Base-by-base conservation (phyloP, 2,797 vertebrate species). In the Esox lucius region DNA sequence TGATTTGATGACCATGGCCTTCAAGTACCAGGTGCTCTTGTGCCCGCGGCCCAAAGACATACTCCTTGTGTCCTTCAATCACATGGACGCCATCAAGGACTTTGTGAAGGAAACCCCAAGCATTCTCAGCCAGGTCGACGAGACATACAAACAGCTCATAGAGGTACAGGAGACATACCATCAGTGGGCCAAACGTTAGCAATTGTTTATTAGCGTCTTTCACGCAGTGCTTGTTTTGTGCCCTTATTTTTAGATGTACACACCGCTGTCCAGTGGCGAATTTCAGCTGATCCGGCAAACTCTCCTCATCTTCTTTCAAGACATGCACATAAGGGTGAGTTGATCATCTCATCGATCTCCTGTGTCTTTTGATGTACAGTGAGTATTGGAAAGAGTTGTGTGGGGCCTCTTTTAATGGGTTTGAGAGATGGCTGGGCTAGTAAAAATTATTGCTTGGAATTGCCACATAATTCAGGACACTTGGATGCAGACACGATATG, bases 1-100 rank as follows among this genome's bases (percentile, higher is more conserved):
- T 46, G 98, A 99, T 86, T 93, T 99, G 83, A 99, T 99, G 98
- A 99, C 97, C 0, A 99, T 99, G 98, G 97, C 98, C 73, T 98
- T 99, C 92, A 99, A 99, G 86, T 98, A 99, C 87, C 98, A 99
- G 92, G 96, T 99, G 46, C 90, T 99, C 71, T 92, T 99, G 69
- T 98, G 97, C 80, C 95, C 95, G 56, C 94, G 96, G 8, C 96
- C 98, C 49, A 98, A 94, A 81, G 97, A 99, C 87, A 91, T 99
- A 62, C 92, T 99, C 73, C 95, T 99, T 9, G 93, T 99, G 85
- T 97, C 98, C 0, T 98, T 98, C 90, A 99, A 98, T 88, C 98
- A 99, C 84, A 95, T 99, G 95, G 98, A 99, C 26, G 91, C 97
- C 16, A 98, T 99, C 92, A 98, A 95, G 83, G 97, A 96, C 78